Evolutionary conservation across 2,113 vertebrate genomes (phyloP).

Genomic region (Meles meles): DNA sequence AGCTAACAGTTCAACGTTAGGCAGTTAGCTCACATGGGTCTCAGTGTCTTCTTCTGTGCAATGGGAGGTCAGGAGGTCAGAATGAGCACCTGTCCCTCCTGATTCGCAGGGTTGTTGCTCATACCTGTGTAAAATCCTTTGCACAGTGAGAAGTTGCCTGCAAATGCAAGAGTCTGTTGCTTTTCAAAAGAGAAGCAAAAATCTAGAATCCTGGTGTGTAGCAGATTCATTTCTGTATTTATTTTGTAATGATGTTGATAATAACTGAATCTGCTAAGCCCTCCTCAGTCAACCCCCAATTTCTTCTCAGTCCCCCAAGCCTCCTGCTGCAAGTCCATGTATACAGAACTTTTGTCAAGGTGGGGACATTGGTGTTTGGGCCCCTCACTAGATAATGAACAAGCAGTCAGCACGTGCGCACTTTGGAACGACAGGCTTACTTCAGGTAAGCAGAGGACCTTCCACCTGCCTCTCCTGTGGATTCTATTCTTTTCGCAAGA

Average conservation of each 20-base stretch:
- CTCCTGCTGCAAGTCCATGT: background rate
- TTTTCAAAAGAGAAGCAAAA: conserved; percentile 16
- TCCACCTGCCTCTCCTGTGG: conserved; percentile 15
- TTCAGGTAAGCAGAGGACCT: background rate
- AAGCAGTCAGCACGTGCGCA: background rate
- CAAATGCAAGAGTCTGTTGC: background rate
- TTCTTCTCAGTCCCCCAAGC: background rate
- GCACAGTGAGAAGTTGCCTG: background rate
- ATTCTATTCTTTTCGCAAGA: conserved; percentile 38
- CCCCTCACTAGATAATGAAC: background rate
- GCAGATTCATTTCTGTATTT: background rate
- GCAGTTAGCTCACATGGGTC: background rate
- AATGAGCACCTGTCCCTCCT: background rate
- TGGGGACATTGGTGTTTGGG: background rate
- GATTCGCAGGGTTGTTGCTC: background rate
- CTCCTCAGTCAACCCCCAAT: background rate
- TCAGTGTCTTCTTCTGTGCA: background rate
- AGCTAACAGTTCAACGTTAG: background rate
- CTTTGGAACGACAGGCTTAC: background rate
- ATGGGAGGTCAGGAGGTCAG: background rate
- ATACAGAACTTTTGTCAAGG: background rate
- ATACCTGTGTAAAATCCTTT: background rate
- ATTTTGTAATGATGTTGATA: background rate
- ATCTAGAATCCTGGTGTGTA: background rate
- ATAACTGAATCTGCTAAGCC: background rate